Base-by-base conservation (phyloP, 2,888 invertebrate genomes). In the Branchipolynoe longqiensis region DNA sequence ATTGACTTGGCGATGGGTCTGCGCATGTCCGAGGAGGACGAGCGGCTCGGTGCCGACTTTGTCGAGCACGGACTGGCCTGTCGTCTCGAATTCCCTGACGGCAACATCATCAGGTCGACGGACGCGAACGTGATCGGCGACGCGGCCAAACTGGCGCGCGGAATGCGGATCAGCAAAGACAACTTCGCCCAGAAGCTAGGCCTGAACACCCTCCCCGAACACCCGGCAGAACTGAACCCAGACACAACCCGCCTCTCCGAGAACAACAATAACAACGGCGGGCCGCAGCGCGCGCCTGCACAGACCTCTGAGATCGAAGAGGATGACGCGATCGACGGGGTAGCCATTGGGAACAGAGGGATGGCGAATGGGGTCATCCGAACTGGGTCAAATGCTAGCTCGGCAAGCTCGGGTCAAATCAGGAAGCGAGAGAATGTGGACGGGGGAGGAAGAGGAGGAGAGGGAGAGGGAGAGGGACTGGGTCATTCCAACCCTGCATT, bases 61-160 rank as follows among this genome's bases (percentile, higher is more conserved):
- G 56, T 56, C 12, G 82, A 82, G 82, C 82, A 82, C 36, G 82
- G 82, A 31, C 48, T 78, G 2, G 31, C 78, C 4, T 78, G 78
- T 48, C 78, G 78, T 2, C 78, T 78, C 1, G 78, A 78, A 31
- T 54, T 78, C 33, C 78, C 78, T 14, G 48, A 78, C 28, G 78
- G 78, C 8, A 48, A 41, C 28, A 18, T 78, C 28, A 28, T 78
- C 48, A 3, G 8, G 0, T 78, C 78, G 4, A 78, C 78, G 4
- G 78, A 78, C 22, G 54, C 54, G 6, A 28, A 41, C 28, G 78
- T 78, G 1, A n/a, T 28, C 3, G 78, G 78, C 1, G 78, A 41
- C 25, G 54, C 78, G 2, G 0, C 41, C 48, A 78, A 78, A 33
- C 12, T 78, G 28, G 78, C 78, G 6, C 18, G 14, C 22, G 54